Percentiles rank a stretch among this genome's conserved stretches.
phyloP scores from a whole-genome alignment of 2,888 invertebrate species.

The Creontiades dilutus region DNA sequence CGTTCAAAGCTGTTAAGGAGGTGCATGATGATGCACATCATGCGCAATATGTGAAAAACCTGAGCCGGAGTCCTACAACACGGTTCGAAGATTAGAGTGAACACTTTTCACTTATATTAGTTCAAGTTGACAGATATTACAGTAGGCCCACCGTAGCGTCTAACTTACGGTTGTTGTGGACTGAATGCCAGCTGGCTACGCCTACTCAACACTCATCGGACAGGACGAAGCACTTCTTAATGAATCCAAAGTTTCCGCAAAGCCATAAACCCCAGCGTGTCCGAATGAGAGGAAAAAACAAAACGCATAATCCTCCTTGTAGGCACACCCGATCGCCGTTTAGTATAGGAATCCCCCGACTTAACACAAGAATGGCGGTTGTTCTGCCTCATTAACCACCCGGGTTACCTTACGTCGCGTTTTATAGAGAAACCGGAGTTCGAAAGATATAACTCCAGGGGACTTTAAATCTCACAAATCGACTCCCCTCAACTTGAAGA shows the following conservation, averaged over 20 bases:
- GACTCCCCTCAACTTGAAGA: neutral
- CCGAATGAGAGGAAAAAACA: neutral
- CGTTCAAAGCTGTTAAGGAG: no score
- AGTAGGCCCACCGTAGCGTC: no score
- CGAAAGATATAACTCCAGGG: conserved; percentile 19
- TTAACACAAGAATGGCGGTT: neutral
- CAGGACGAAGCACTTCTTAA: neutral
- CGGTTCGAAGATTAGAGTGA: no score
- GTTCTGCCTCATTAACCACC: neutral
- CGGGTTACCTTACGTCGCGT: conserved; percentile 5
- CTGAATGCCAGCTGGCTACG: no score
- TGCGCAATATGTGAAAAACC: no score
- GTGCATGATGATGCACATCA: no score
- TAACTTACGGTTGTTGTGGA: no score
- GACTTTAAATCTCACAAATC: conserved; percentile 43
- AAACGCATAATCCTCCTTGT: conserved; percentile 5
- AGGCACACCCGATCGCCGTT: neutral
- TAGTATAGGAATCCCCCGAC: neutral
- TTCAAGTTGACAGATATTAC: no score
- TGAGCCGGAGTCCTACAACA: no score
- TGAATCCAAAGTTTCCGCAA: neutral
- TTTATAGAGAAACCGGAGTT: conserved; percentile 14
- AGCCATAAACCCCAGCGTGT: conserved; percentile 1
- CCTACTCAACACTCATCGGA: no score
- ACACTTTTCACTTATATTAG: no score